Evolutionary conservation across 2,888 invertebrate genomes (phyloP).

Genomic region (Odontothrips loti): DNA sequence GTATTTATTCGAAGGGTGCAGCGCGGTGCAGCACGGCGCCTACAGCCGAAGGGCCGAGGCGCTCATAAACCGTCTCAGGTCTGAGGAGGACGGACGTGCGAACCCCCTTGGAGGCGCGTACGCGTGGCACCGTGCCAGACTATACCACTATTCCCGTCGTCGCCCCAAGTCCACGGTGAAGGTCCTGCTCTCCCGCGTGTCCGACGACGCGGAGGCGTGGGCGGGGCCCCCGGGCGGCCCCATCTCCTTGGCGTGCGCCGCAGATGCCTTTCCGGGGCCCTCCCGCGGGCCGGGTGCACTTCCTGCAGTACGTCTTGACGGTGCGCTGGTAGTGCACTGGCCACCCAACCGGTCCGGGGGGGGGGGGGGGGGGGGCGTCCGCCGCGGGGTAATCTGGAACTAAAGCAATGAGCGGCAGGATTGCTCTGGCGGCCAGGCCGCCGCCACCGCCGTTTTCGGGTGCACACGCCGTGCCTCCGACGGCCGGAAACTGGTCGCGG

Average conservation of each 20-base stretch:
- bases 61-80: background rate
- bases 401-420: no score
- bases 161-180: slow-evolving; percentile 17
- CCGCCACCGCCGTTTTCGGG: background rate
- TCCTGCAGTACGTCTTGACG: no score
- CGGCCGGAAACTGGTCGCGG: background rate
- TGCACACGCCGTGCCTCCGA: background rate
- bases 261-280: no score
- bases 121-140: background rate
- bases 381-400: no score
- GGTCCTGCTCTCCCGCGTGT: background rate
- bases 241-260: background rate
- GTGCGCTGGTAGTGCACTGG: no score
- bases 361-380: no score
- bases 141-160: background rate
- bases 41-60: background rate
- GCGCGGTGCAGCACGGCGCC: no score
- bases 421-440: background rate
- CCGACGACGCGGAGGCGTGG: background rate
- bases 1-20: no score
- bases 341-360: no score
- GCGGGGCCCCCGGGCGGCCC: background rate
- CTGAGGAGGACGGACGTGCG: background rate
- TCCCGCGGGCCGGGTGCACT: no score
- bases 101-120: no score